Conservation (phyloP, 2,113 vertebrate genomes). For the Lagopus muta region DNA sequence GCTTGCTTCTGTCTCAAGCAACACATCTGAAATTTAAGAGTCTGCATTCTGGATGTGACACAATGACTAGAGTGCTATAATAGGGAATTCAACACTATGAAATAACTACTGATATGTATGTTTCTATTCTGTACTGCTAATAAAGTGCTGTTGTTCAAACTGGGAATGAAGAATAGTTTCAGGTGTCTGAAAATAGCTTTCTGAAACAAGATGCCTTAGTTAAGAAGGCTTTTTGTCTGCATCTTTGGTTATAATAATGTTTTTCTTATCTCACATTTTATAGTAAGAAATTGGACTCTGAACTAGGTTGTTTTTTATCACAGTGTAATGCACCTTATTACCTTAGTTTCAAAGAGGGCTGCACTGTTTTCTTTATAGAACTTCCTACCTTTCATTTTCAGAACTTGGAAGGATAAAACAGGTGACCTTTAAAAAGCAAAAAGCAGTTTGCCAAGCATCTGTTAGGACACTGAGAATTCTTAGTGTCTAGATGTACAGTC, state of each 20-base stretch:
- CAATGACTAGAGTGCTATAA: background rate
- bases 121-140: background rate
- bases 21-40: background rate
- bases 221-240: background rate
- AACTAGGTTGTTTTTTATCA: background rate
- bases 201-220: background rate
- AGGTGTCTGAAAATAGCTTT: background rate
- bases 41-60: background rate
- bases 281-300: background rate
- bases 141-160: background rate
- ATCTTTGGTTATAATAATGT: background rate
- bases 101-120: fast-evolving
- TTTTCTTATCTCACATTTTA: background rate
- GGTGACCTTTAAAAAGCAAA: constrained; percentile 39
- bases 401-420: background rate
- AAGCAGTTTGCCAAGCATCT: background rate
- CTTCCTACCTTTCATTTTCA: background rate
- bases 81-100: background rate
- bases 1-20: background rate
- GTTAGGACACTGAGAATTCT: background rate
- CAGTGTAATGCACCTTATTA: fast-evolving
- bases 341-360: background rate
- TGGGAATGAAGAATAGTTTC: background rate
- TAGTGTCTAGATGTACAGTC: background rate
- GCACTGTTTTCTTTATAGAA: background rate